A percentile compares a stretch with the other conserved stretches of the same genome.
Conservation (phyloP, 2,888 invertebrate species). For the Phortica magna region DNA sequence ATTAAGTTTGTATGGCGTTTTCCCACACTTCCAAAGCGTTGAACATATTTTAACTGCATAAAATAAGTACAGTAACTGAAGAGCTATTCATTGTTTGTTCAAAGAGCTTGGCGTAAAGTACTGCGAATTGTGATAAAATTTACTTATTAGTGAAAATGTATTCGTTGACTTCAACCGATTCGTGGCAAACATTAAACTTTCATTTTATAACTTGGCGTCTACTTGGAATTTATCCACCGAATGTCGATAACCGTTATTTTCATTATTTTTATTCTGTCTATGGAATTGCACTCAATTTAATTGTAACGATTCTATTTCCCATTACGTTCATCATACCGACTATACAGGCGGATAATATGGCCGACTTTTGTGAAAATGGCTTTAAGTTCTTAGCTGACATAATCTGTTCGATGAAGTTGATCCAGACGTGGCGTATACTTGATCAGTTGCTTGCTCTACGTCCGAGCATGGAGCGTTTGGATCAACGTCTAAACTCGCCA, state of each 20-base stretch:
- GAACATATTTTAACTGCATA: conserved; percentile 42
- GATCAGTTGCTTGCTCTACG: conserved; percentile 52
- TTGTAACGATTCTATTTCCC: conserved; percentile 50
- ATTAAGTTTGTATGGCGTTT: not conserved
- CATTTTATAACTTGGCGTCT: conserved; percentile 70
- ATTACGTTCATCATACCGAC: conserved; percentile 53
- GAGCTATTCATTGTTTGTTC: not conserved
- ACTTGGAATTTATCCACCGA: conserved; percentile 61
- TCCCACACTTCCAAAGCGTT: not conserved
- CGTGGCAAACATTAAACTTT: conserved; percentile 59
- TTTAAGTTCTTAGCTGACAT: conserved; percentile 52
- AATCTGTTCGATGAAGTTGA: conserved; percentile 60
- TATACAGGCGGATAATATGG: conserved; percentile 52
- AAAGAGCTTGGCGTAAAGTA: not conserved
- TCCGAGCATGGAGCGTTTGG: conserved; percentile 58
- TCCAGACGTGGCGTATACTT: conserved; percentile 55
- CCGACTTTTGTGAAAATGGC: conserved; percentile 63
- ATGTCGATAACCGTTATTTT: conserved; percentile 44
- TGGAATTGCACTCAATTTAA: conserved; percentile 51
- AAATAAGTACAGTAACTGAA: conserved; percentile 23
- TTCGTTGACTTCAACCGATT: conserved; percentile 38
- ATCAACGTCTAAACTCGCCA: conserved; percentile 51
- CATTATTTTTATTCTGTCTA: conserved; percentile 57
- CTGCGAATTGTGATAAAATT: no score
- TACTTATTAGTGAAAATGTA: no score